Evolutionary conservation across 1,140 invertebrate genomes (phyloP), one percentile per base, ranked within the genome.

Genomic region (Adoxophyes honmai): DNA sequence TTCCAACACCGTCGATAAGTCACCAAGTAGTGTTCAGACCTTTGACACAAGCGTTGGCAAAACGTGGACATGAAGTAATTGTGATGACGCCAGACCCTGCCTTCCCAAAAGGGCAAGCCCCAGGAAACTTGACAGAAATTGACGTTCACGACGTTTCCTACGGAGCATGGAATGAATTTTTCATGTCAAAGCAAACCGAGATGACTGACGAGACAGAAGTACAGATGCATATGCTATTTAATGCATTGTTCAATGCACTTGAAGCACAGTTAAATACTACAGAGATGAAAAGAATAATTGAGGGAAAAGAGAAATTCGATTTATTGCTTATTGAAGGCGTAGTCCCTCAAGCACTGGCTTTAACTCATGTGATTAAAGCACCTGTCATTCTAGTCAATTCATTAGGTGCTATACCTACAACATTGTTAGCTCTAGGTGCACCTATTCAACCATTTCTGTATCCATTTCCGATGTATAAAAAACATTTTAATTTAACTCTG

Each of bases 361-460:
- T 90, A 18, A 78, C 81, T 0, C 66, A 89, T 60, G 64, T 73
- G 33, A 86, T 83, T 28, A 68, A 84, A 14, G 80, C 67, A 21
- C 88, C 84, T 8, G 55, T 83, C 0, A 83, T 90, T 13, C 60
- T 64, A 21, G 55, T 90, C 1, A 82, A 75, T 16, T 86, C 88
- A 0, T 71, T 79, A 36, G 60, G 64, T 5, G 67, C 60, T 0
- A 54, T 65, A 1, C 21, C 54, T 3, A 39, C 55, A 0, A 67
- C 59, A 11, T 69, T 68, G 10, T 58, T 73, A 8, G 37, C 57
- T 0, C 59, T 89, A 10, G 91, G 90, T 5, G 87, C 81, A 59
- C 80, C 86, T 2, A 60, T 70, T 3, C 86, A 90, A 57, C 81
- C 88, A 0, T 60, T 90, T n/a, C 60, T 90, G 16, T 84, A 90